Base-by-base conservation (phyloP, 2,113 vertebrate species). In the Acrocephalus kingi region DNA sequence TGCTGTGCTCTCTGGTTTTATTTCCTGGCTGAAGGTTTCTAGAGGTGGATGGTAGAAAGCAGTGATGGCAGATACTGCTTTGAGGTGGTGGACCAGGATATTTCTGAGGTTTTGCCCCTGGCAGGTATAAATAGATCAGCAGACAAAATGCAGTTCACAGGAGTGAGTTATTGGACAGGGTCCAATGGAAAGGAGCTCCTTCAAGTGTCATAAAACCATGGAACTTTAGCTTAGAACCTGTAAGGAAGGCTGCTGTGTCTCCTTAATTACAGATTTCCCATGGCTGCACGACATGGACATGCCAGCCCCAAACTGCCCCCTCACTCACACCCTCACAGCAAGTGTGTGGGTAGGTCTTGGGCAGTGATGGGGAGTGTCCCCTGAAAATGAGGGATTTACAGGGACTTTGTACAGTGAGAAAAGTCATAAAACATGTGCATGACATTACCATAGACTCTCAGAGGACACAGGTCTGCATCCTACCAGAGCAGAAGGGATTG, bases 21-120 rank as follows among this genome's bases (percentile, higher is more conserved):
- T 71, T 89, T 90, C 56, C 59, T 84, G 54, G 22, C 15, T 56
- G 76, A 76, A 83, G 45, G 28, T 82, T 91, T 64, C 45, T 68
- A 49, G 80, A 83, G 27, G 54, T 71, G 58, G 4, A 31, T 73
- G 19, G 48, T 20, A 54, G 51, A 61, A 64, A 76, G 24, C 0
- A 0, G 27, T 45, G 49, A 63, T 59, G 52, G 48, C 15, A 72
- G 24, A 41, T 33, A 15, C 33, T 83, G 25, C 48, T 62, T 45
- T 22, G 7, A 35, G 49, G 49, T 66, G 30, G n/a, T 37, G 48
- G 54, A 68, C 4, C 6, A 45, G 56, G 27, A 39, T 52, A 41
- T 15, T 41, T 59, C 66, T 49, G 63, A 76, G 23, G 17, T 73
- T 87, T 63, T 80, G 35, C 41, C 45, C 54, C 49, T 52, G 45